Base-by-base conservation (phyloP, 2,888 invertebrate species). In the Tubulanus polymorphus region DNA sequence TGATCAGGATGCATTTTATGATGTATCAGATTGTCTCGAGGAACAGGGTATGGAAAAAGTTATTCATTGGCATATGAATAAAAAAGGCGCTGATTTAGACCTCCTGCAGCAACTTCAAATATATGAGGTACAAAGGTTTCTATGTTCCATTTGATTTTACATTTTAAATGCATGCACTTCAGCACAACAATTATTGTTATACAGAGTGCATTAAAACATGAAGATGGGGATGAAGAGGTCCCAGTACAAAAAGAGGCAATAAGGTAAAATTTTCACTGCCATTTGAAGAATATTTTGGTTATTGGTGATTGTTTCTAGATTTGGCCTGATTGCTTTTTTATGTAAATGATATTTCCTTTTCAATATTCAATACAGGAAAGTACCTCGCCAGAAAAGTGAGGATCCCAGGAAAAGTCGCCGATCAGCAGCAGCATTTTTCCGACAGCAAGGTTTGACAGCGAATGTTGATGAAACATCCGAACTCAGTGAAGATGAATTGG, bases 1-100 rank as follows among this genome's bases (percentile, higher is more conserved):
- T 1, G 94, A 95, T 80, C 91, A 93, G 80, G 94, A 97, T 76
- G 89, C 91, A 25, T 99, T 95, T 80, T 99, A 96, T 75, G 96
- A 99, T 79, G 92, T 99, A 75, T 91, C 94, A 2, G 97, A 99
- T 81, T 86, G 89, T 25, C 82, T 99, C 62, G 97, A 97, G 76
- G 93, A 95, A 65, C 94, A 81, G 46, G 82, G 82, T 46, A 80
- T 83, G 78, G 81, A 83, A 57, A 65, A 67, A n/a, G 68, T 78
- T 57, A 73, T 78, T 35, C 65, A 70, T 57, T 58, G 69, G 49
- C 73, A 75, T 62, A 70, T 76, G 68, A 70, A 68, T 12, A 90
- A 90, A 77, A 91, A 90, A 63, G 93, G 93, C 37, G 92, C 93
- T 0, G 94, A 95, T 81, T 83, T 93, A 66, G 95, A 95, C 82